These are phyloP conservation scores for Cetonia aurata DNA, from an alignment of 2,888 invertebrate genomes.

Conservation along the genomic window DNA sequence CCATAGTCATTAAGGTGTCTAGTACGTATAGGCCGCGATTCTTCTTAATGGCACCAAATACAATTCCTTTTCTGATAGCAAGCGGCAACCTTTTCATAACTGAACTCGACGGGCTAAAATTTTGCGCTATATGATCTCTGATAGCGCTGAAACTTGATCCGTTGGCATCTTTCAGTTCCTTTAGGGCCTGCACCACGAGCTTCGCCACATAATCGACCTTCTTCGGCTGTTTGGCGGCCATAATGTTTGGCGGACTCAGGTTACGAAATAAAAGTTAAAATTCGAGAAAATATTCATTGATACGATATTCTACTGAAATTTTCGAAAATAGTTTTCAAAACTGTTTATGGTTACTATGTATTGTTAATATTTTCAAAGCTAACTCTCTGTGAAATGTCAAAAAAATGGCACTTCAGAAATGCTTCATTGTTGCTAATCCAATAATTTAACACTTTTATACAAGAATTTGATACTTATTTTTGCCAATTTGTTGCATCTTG, in stretches of 20 bases:
- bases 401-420: too few species aligned
- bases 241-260: not conserved
- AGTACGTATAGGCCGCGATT: constrained; percentile 22
- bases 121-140: constrained; percentile 32
- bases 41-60: constrained; percentile 42
- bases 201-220: constrained; percentile 17
- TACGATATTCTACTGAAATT: constrained; percentile 14
- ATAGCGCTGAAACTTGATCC: constrained; percentile 30
- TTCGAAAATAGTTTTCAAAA: not conserved
- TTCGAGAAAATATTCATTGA: not conserved
- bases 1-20: constrained; percentile 34
- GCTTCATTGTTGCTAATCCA: not conserved
- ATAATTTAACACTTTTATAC: too few species aligned
- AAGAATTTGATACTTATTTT: too few species aligned
- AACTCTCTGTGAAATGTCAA: not conserved
- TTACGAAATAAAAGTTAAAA: not conserved
- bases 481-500: too few species aligned
- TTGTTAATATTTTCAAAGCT: constrained; percentile 22
- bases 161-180: constrained; percentile 31
- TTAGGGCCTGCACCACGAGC: constrained; percentile 18
- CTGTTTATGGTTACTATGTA: constrained; percentile 11
- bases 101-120: constrained; percentile 4
- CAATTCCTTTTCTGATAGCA: constrained; percentile 29
- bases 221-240: not conserved
- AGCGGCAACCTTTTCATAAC: constrained; percentile 22